Percentiles rank a stretch among this genome's conserved stretches.
Conservation (phyloP, 2,113 vertebrate genomes). For the Falco punctatus region DNA sequence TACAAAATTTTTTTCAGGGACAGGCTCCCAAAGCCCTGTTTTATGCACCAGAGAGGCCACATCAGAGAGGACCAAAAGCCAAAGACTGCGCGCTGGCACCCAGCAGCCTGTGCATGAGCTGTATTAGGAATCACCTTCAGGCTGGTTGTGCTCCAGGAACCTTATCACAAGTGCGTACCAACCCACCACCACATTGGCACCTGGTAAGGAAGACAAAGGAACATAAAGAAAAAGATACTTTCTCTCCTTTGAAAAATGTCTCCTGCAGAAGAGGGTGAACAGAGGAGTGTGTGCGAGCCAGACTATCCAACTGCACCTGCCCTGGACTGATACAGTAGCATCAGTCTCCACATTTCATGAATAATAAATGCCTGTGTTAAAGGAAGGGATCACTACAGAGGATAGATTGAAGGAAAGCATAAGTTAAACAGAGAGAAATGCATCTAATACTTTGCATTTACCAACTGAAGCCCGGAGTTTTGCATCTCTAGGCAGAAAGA, state of each 20-base stretch:
- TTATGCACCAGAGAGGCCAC: not conserved
- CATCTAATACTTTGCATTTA: constrained; percentile 9
- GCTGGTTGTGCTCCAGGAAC: not conserved
- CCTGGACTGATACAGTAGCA: not conserved
- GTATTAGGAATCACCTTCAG: not conserved
- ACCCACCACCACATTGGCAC: not conserved
- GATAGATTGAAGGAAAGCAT: not conserved
- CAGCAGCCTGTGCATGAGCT: not conserved
- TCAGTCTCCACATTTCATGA: not conserved
- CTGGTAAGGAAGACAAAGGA: not conserved
- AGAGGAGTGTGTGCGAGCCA: not conserved
- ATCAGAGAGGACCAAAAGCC: not conserved
- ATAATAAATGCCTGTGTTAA: not conserved
- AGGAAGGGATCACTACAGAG: not conserved
- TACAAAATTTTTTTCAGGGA: not conserved
- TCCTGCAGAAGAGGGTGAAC: not conserved
- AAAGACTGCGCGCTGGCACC: not conserved
- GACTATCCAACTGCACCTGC: not conserved
- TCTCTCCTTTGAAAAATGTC: not conserved
- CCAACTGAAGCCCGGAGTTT: not conserved
- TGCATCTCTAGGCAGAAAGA: constrained; percentile 49
- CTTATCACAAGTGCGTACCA: not conserved
- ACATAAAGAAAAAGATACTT: not conserved
- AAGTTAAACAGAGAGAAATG: not conserved
- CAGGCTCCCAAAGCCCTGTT: not conserved